Evolutionary conservation across 2,797 vertebrate genomes (phyloP).

Genomic region (Chelon labrosus): DNA sequence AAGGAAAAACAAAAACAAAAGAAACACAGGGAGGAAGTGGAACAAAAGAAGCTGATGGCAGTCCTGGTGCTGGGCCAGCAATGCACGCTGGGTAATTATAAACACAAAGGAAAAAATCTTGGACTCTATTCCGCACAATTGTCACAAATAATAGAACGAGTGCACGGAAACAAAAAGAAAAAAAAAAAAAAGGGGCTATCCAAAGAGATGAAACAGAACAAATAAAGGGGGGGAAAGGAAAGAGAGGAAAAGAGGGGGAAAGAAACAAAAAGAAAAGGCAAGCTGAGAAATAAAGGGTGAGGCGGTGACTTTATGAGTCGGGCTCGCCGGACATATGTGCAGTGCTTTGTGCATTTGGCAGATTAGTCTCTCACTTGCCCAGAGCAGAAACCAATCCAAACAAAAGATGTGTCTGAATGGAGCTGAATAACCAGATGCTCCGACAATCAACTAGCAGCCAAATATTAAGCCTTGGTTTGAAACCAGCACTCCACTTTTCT

Average conservation of each 20-base stretch:
- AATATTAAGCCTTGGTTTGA: conserved; percentile 75
- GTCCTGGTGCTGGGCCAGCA: conserved; percentile 85
- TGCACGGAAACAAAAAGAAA: conserved; percentile 69
- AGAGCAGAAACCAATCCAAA: conserved; percentile 80
- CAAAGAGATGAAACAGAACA: conserved; percentile 71
- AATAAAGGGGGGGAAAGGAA: conserved; percentile 58
- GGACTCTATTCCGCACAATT: conserved; percentile 83
- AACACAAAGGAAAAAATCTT: conserved; percentile 86
- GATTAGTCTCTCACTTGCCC: conserved; percentile 79
- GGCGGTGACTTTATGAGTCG: conserved; percentile 76
- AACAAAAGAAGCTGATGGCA: conserved; percentile 88
- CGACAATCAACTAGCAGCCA: conserved; percentile 76
- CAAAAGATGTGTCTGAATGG: conserved; percentile 84
- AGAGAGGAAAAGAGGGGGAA: conserved; percentile 37
- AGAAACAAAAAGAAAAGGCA: conserved; percentile 41
- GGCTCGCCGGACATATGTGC: conserved; percentile 80
- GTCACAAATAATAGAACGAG: conserved; percentile 82
- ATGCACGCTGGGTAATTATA: conserved; percentile 85
- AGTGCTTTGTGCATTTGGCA: conserved; percentile 82
- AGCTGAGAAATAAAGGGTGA: conserved; percentile 67
- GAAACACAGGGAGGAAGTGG: conserved; percentile 84
- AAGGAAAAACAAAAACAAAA: conserved; percentile 86
- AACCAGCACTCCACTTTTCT: conserved; percentile 62
- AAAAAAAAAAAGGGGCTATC: conserved; percentile 67
- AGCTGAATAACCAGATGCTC: conserved; percentile 84